Conservation (phyloP, 2,888 invertebrate genomes). For the Erannis defoliaria region DNA sequence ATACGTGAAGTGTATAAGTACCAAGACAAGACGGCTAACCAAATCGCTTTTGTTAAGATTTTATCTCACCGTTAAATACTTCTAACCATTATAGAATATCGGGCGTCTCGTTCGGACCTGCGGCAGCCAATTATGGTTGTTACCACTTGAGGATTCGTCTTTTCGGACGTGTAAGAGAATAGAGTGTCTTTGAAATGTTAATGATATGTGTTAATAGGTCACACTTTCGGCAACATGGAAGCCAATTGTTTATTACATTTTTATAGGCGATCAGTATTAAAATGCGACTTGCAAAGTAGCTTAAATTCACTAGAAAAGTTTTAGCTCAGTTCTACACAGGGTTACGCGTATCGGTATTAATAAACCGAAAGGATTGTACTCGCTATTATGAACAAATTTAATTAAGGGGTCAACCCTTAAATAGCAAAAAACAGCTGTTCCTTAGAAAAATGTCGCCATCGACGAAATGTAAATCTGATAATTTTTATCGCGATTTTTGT, state of each 20-base stretch:
- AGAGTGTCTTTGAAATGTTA: background rate
- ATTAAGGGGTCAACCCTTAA: too few relatives aligned
- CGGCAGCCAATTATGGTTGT: constrained; percentile 76
- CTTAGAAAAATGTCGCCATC: too few relatives aligned
- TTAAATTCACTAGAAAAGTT: too few relatives aligned
- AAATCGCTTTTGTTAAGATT: constrained; percentile 86
- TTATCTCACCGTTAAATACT: constrained; percentile 85
- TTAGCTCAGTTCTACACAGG: too few relatives aligned
- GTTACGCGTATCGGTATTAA: too few relatives aligned
- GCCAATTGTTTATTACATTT: background rate
- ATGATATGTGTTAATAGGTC: constrained; percentile 7
- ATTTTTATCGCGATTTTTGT: too few relatives aligned
- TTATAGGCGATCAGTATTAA: background rate
- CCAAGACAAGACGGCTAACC: constrained; percentile 84
- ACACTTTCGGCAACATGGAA: background rate
- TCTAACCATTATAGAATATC: constrained; percentile 83
- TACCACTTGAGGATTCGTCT: constrained; percentile 70
- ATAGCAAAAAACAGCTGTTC: too few relatives aligned
- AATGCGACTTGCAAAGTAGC: too few relatives aligned
- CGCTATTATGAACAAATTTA: too few relatives aligned
- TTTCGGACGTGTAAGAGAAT: constrained; percentile 54
- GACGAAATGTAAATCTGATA: too few relatives aligned
- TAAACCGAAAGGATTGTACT: too few relatives aligned
- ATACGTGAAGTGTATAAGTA: constrained; percentile 80
- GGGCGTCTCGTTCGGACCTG: constrained; percentile 75